Base-by-base conservation (phyloP, 2,797 vertebrate genomes). In the Spinibarbus caldwelli region DNA sequence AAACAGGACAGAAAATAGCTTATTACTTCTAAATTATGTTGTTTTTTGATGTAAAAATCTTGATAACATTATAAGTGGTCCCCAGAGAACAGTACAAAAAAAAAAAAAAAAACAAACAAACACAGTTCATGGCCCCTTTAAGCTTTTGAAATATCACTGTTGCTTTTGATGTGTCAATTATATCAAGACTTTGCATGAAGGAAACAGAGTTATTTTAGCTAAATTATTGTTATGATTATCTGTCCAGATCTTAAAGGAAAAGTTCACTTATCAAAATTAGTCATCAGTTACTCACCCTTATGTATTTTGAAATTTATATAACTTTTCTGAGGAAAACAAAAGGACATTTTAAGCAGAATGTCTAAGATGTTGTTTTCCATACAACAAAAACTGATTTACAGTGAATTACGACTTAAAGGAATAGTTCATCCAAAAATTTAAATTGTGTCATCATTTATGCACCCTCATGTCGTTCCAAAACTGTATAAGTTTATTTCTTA, bases 231-330 rank as follows among this genome's bases (percentile, higher is more conserved):
- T 15, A 38, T 83, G 66, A 38, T 54, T 31, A 26, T 38, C 72
- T 34, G 66, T 54, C 21, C 19, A 80, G 66, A 77, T 66, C 71
- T 85, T 45, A 70, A 78, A 78, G n/a, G 4, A 47, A 47, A 17
- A 10, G n/a, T 31, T 73, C 15, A 73, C 1, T 9, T 21, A 31
- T 31, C 71, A 47, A 31, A 73, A 73, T 10, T 15, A 49, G 43
- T 49, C 7, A 47, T 47, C 1, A n/a, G 1, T 45, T 26, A 41
- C 52, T 57, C 75, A 12, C 36, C 47, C 29, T 21, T 10, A 1
- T 57, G 10, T 23, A 70, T 43, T 43, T n/a, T 43, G 36, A 70
- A 70, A 70, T 11, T 8, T 23, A n/a, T 10, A 4, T n/a, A 26
- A 14, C 26, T 19, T 66, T 66, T 45, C 70, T 45, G n/a, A 26